Conservation (phyloP, 1,140 invertebrate genomes). For the Lineus longissimus region DNA sequence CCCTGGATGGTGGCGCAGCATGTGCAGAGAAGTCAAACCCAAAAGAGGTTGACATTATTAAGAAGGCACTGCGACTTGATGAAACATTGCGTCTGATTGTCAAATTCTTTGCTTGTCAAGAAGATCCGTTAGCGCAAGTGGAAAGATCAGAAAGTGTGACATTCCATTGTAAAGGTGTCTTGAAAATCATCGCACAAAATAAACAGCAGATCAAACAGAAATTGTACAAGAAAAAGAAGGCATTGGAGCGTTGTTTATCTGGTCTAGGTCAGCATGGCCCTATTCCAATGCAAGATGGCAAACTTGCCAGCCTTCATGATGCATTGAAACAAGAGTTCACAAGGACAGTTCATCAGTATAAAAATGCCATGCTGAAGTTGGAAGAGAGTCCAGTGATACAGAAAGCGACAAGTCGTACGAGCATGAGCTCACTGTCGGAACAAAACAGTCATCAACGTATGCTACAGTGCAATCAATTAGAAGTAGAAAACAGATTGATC, state of each 20-base stretch:
- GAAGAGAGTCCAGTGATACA: conserved; percentile 66
- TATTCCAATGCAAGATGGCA: conserved; percentile 63
- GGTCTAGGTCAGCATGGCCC: conserved; percentile 81
- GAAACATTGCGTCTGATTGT: conserved; percentile 76
- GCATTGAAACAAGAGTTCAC: conserved; percentile 79
- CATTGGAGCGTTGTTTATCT: conserved; percentile 79
- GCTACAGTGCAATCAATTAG: conserved; percentile 71
- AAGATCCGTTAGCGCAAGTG: conserved; percentile 45
- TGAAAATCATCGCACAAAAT: conserved; percentile 59
- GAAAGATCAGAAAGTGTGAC: conserved; percentile 56
- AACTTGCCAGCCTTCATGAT: conserved; percentile 61
- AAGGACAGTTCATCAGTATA: conserved; percentile 78
- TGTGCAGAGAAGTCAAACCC: conserved; percentile 31
- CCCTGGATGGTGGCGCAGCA: too few species aligned
- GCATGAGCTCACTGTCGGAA: conserved; percentile 71
- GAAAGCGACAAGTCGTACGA: conserved; percentile 36
- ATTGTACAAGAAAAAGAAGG: conserved; percentile 64
- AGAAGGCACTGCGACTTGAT: conserved; percentile 65
- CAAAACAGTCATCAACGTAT: conserved; percentile 84
- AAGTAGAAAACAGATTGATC: conserved; percentile 77
- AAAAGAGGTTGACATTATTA: conserved; percentile 41
- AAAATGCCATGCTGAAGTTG: conserved; percentile 79
- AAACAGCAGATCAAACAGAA: conserved; percentile 61
- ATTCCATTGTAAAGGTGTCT: conserved; percentile 60
- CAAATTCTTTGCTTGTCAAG: conserved; percentile 69